phyloP scores from a whole-genome alignment of 2,797 vertebrate genomes.

The Dicrostonyx torquatus region DNA sequence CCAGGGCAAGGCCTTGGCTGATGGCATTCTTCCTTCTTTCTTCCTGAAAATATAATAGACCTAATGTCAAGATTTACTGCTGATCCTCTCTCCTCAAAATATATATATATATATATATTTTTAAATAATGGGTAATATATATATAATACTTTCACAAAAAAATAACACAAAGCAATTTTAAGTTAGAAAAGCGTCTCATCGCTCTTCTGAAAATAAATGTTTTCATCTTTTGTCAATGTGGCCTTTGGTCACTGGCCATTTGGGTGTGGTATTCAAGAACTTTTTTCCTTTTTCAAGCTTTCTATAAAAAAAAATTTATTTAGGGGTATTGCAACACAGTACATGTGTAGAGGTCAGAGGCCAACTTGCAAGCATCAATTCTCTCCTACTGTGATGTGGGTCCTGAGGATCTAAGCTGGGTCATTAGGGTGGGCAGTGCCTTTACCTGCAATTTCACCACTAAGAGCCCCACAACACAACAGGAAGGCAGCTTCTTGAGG shows the following conservation, averaged over 20 bases:
- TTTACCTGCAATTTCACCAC: not conserved
- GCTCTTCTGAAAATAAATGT: not conserved
- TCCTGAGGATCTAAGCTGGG: not conserved
- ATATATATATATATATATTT: not conserved
- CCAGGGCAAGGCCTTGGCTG: constrained; percentile 77
- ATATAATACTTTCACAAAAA: not conserved
- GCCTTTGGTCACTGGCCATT: not conserved
- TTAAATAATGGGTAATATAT: not conserved
- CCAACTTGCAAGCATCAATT: not conserved
- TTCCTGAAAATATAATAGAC: constrained; percentile 76
- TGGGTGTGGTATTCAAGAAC: not conserved
- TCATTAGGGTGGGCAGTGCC: not conserved
- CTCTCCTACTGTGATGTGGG: not conserved
- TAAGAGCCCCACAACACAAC: not conserved
- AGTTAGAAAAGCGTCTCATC: constrained; percentile 11
- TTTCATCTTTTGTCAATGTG: not conserved
- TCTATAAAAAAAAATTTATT: not conserved
- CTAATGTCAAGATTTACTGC: constrained; percentile 32
- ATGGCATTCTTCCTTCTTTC: constrained; percentile 82
- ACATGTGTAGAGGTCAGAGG: not conserved
- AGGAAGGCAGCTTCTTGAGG: not conserved
- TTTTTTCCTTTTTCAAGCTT: not conserved
- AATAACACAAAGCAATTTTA: not conserved
- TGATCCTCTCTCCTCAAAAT: not conserved
- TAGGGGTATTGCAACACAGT: not conserved